These are phyloP conservation scores for Xanthorhoe spadicearia DNA, from an alignment of 2,888 invertebrate genomes.

Conservation along the genomic window DNA sequence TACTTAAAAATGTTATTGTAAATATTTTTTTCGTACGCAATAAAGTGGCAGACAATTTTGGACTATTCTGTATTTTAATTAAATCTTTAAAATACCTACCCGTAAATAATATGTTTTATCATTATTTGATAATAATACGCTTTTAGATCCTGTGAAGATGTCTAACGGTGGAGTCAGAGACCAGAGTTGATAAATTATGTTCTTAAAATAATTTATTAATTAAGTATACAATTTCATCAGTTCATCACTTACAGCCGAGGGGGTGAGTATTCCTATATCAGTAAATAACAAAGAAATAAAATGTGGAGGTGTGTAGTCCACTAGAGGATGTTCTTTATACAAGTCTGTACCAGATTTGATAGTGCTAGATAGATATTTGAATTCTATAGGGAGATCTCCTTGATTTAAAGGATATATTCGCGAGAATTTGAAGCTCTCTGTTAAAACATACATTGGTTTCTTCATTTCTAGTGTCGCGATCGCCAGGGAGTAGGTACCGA, in stretches of 20 bases:
- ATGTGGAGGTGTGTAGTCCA: slow-evolving; percentile 98
- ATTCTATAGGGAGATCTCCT: slow-evolving; percentile 94
- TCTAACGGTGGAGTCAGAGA: too few species aligned
- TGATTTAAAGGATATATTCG: slow-evolving; percentile 97
- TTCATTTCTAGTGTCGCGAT: slow-evolving; percentile 95
- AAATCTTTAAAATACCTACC: not conserved
- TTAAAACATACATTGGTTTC: slow-evolving; percentile 97
- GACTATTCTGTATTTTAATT: slow-evolving; percentile 37
- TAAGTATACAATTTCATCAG: slow-evolving; percentile 97
- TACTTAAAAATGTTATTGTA: slow-evolving; percentile 53
- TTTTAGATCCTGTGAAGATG: too few species aligned
- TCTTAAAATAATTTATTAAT: slow-evolving; percentile 27
- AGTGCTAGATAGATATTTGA: slow-evolving; percentile 87
- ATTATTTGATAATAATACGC: too few species aligned
- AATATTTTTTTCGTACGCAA: slow-evolving; percentile 69
- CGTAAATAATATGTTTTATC: too few species aligned
- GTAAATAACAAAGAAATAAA: slow-evolving; percentile 97
- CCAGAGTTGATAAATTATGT: too few species aligned
- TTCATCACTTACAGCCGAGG: slow-evolving; percentile 99
- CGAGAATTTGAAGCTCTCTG: slow-evolving; percentile 99
- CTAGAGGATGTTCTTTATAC: slow-evolving; percentile 91
- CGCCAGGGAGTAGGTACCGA: slow-evolving; percentile 93
- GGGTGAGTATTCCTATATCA: slow-evolving; percentile 97
- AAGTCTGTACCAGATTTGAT: slow-evolving; percentile 69
- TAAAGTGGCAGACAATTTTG: slow-evolving; percentile 77